phyloP scores from a whole-genome alignment of 1,140 invertebrate genomes.

The Temnothorax curvispinosus region DNA sequence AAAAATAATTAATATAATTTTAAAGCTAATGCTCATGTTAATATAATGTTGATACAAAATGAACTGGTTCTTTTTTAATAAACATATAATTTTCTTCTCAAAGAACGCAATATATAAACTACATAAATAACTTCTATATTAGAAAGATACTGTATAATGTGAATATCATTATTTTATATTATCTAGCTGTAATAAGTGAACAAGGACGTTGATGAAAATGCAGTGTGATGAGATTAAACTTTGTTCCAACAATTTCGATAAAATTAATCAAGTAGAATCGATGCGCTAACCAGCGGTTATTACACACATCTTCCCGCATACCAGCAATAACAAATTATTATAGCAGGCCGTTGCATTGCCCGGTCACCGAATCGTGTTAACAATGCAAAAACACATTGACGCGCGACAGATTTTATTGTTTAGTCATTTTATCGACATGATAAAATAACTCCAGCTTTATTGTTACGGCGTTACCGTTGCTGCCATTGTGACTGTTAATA shows the following conservation, averaged over 20 bases:
- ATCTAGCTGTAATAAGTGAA: not conserved
- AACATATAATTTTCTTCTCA: not conserved
- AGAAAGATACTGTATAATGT: not conserved
- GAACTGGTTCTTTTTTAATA: not conserved
- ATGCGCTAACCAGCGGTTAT: not conserved
- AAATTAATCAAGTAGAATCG: conserved; percentile 34
- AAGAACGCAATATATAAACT: not conserved
- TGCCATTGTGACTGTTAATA: not conserved
- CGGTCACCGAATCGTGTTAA: not conserved
- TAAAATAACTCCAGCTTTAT: conserved; percentile 10
- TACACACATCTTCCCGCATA: not conserved
- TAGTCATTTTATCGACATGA: not conserved
- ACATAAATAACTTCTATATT: not conserved
- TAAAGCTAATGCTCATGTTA: not conserved
- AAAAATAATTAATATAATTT: not conserved
- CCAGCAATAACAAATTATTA: not conserved
- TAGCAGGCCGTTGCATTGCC: not conserved
- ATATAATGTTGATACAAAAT: not conserved
- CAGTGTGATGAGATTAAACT: conserved; percentile 2
- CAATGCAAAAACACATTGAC: not conserved
- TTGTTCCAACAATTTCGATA: not conserved
- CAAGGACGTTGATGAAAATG: conserved; percentile 6
- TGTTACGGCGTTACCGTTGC: not conserved
- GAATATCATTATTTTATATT: conserved; percentile 6
- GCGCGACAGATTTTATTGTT: conserved; percentile 13